Evolutionary conservation across 2,113 vertebrate genomes (phyloP), one percentile per base, ranked within the genome.

Genomic region (Macquaria australasica): DNA sequence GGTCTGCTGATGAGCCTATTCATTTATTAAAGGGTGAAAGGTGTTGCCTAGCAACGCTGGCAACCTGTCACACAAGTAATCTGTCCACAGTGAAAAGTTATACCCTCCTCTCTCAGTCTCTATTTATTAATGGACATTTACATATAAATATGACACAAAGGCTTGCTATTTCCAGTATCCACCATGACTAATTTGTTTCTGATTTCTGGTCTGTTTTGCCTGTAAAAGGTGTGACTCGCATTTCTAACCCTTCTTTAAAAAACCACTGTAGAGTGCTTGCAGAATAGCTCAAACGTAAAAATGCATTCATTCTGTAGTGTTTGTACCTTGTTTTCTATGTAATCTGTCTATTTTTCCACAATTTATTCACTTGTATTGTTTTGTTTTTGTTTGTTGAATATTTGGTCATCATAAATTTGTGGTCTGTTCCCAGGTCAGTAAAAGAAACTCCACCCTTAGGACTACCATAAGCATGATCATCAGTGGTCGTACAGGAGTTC

Each of bases 11-110:
- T 88, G 85, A 92, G 51, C 72, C 83, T 83, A 60, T 92, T 88
- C 53, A 92, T 93, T 92, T 92, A 92, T 94, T 90, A 87, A 91
- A 91, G 81, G 77, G 85, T 82, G 86, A 88, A 79, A 80, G 62
- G 58, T 72, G 88, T 94, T 92, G 91, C 93, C 80, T 94, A 86
- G 94, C 88, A 92, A 93, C 90, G 0, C 53, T 45, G 78, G 73
- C 72, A 86, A 79, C 82, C 56, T 89, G 75, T 82, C 81, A 89
- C 85, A 77, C 56, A 5, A 68, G 72, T 68, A 79, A 75, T 90
- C 74, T 67, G 74, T 81, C 87, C 79, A 74, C 50, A 77, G 73
- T 37, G 51, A 85, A 85, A 87, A 87, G 70, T 79, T 86, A 78
- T 0, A 79, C 75, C 56, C 41, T 79, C 28, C 51, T 43, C 74